Evolutionary conservation across 2,888 invertebrate genomes (phyloP).

Genomic region (Platypus cylindrus): DNA sequence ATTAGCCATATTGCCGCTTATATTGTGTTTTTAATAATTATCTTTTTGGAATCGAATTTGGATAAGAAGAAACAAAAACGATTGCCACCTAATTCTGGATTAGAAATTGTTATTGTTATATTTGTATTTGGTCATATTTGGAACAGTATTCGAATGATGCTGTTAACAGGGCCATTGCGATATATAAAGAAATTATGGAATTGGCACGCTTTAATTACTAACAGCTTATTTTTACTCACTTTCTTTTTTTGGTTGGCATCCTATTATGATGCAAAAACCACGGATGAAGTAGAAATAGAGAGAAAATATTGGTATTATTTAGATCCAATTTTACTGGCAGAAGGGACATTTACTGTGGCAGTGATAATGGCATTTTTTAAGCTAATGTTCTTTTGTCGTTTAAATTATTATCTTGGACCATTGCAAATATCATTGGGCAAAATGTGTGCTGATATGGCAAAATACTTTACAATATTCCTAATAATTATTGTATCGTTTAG

Average conservation of each 20-base stretch:
- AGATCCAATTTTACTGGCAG: conserved; percentile 51
- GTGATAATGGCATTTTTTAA: conserved; percentile 54
- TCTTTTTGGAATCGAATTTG: conserved; percentile 47
- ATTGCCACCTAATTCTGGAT: conserved; percentile 46
- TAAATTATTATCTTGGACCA: conserved; percentile 52
- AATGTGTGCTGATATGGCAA: conserved; percentile 53
- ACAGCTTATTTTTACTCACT: conserved; percentile 44
- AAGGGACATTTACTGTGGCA: conserved; percentile 52
- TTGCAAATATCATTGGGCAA: conserved; percentile 53
- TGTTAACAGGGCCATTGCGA: conserved; percentile 42
- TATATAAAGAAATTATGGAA: conserved; percentile 49
- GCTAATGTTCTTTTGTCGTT: conserved; percentile 48
- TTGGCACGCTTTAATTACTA: conserved; percentile 48
- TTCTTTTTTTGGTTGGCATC: conserved; percentile 52
- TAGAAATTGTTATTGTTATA: conserved; percentile 32
- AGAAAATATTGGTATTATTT: conserved; percentile 52
- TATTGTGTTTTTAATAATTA: conserved; percentile 48
- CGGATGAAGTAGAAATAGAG: conserved; percentile 39
- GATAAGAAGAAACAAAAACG: conserved; percentile 44
- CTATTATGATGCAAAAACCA: conserved; percentile 37
- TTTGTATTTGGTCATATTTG: conserved; percentile 45
- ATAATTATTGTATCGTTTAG: conserved; percentile 48
- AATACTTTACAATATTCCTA: conserved; percentile 47
- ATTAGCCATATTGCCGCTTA: conserved; percentile 55
- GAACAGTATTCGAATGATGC: conserved; percentile 43